Base-by-base conservation (phyloP, 2,888 invertebrate species). In the Polietes domitor region DNA sequence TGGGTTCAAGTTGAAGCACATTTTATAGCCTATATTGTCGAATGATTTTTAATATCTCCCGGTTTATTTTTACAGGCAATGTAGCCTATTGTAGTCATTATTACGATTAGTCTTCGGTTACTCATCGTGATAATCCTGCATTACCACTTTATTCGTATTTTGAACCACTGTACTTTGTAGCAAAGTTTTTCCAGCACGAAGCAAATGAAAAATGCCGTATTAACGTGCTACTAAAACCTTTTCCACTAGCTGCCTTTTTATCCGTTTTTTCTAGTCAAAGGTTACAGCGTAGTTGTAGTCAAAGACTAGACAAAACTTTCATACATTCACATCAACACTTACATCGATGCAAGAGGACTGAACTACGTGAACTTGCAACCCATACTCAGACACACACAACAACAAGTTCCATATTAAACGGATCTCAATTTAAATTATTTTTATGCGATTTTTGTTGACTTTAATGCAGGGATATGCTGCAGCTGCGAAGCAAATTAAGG, bases 221-320 rank as follows among this genome's bases (percentile, higher is more conserved):
- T 28, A 61, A 28, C 61, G 32, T 61, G 61, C 28, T 32, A 32
- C 61, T 26, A 61, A 61, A 26, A 61, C 3, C 28, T 28, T 32
- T 28, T 21, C 4, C 61, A n/a, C n/a, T n/a, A n/a, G n/a, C n/a
- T n/a, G n/a, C n/a, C n/a, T n/a, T n/a, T n/a, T n/a, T n/a, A n/a
- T n/a, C 17, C 0, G 32, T 3, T n/a, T 28, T 32, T 28, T 32
- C 24, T 61, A 0, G 10, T 61, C 6, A 7, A 3, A 32, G 28
- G 28, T 61, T 61, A 26, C 12, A 37, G 61, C 0, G 26, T 47
- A 47, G 61, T 28, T 1, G 61, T n/a, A 6, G 28, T 28, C 9
- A 1, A 7, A 61, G 61, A 61, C 61, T 61, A 61, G 61, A 61
- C 61, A 32, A 61, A 15, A 61, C n/a, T 61, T 61, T 61, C 61